These are phyloP conservation scores for Oscarella lobularis DNA, from an alignment of 37 sponge, comb jelly and placozoan genomes.

Conservation along the genomic window DNA sequence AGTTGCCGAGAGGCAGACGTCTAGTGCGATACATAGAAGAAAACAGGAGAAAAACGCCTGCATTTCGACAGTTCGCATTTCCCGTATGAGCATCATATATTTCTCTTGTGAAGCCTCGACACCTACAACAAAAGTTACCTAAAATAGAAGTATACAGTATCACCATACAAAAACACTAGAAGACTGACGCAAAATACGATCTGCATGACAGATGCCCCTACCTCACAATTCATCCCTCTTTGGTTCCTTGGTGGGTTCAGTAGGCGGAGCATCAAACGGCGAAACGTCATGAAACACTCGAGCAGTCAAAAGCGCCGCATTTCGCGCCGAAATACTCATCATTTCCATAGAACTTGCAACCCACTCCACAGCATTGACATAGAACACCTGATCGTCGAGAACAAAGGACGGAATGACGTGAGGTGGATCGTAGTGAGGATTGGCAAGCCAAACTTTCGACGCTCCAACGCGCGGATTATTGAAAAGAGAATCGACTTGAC, in stretches of 20 bases:
- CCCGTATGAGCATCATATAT: no score
- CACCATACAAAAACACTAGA: no score
- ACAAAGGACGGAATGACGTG: constrained; percentile 52
- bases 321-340: constrained; percentile 72
- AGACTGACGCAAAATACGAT: no score
- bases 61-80: no score
- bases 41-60: no score
- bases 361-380: constrained; percentile 71
- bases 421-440: constrained; percentile 66
- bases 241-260: background rate
- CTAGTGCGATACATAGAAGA: no score
- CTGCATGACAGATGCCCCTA: no score
- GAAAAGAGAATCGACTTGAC: constrained; percentile 24
- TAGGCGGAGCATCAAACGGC: background rate
- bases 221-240: constrained; percentile 9
- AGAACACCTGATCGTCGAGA: constrained; percentile 60
- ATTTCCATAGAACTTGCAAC: constrained; percentile 95
- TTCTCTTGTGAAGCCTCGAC: no score
- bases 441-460: constrained; percentile 57
- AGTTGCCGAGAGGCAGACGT: background rate
- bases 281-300: constrained; percentile 13
- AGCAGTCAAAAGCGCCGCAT: constrained; percentile 40
- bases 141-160: no score
- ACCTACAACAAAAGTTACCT: no score
- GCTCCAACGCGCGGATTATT: constrained; percentile 3